Evolutionary conservation across 1,140 invertebrate genomes (phyloP), one percentile per base, ranked within the genome.

Genomic region (Meloidogyne hapla): DNA sequence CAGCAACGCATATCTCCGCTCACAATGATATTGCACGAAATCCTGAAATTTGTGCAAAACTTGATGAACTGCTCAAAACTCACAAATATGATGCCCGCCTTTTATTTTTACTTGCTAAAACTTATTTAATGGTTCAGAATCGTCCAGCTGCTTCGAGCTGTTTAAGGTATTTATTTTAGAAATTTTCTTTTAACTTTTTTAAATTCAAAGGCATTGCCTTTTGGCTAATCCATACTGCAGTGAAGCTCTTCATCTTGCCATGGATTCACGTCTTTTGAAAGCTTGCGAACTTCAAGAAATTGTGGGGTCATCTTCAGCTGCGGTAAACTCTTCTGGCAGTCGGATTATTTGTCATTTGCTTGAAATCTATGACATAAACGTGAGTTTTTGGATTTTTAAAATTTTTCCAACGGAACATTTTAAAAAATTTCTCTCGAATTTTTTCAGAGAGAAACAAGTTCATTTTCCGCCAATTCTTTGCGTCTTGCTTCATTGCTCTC

Each of bases 121-220:
- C 80, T n/a, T 81, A 83, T 62, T 63, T 81, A 23, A 82, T 80
- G 81, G 63, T 83, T 23, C 81, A 81, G 33, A 83, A 81, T 28
- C 64, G 80, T 9, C 77, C 80, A 18, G 81, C 80, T 10, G 80
- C 80, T 6, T 45, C 74, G 10, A 63, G 42, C 1, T 81, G 80
- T 40, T 45, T 81, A 23, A 69, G 61, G 74, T 75, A 10, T 56
- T 12, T 62, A 10, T 26, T 21, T 26, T 38, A 67, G 23, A 13
- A 23, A 21, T 56, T 15, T 73, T 56, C 28, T 18, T 13, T 3
- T 26, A 33, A n/a, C 9, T 23, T 65, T n/a, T n/a, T 25, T 18
- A 23, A 1, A 33, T 1, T 65, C 3, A 18, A 23, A 65, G 69
- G 18, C 80, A 80, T 56, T 80, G 81, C 21, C 77, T 81, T 12